Evolutionary conservation across 2,797 vertebrate species (phyloP), one percentile per base, ranked within the genome.

Genomic region (Rhabdomys pumilio): DNA sequence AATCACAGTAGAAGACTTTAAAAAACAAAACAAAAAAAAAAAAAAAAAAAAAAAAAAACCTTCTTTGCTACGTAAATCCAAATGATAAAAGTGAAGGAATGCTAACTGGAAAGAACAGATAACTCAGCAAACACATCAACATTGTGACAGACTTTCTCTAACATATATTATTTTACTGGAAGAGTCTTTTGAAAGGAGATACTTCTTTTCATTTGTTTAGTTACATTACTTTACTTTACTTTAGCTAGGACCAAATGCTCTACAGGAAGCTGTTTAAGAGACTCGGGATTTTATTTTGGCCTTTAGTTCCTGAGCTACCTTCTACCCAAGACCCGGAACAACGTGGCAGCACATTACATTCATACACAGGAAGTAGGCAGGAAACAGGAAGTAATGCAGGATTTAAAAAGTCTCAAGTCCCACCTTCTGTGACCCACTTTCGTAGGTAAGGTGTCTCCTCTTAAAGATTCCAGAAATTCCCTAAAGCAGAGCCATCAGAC

Each of bases 81-180:
- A 96, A 76, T 77, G 3, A 67, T 75, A 92, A 81, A 96, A 61
- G 34, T 29, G 67, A 96, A 91, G 31, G 41, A 20, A 72, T 69
- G 19, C 15, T 86, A 67, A 63, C 34, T 34, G 13, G 80, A 59
- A 90, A 86, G 80, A 73, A 2, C 53, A 84, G 94, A 50, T 50
- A 6, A 22, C 22, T 91, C 59, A 41, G 55, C 59, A 57, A 95
- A 89, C 59, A 93, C 59, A 29, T 3, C 75, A 76, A 61, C 0
- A 79, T 11, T 47, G 34, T 77, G 13, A 14, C 4, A 79, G 65
- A 53, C 59, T 92, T 95, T 92, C 67, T 89, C 69, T 29, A 94
- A 47, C 57, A 9, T 29, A n/a, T 55, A 34, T 34, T 57, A 59
- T 22, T 82, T 90, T n/a, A 57, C 6, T 34, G 26, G 26, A n/a